Percentiles rank a stretch among this genome's conserved stretches.
Conservation (phyloP, 2,797 vertebrate species). For the Diglossa cyanea region DNA sequence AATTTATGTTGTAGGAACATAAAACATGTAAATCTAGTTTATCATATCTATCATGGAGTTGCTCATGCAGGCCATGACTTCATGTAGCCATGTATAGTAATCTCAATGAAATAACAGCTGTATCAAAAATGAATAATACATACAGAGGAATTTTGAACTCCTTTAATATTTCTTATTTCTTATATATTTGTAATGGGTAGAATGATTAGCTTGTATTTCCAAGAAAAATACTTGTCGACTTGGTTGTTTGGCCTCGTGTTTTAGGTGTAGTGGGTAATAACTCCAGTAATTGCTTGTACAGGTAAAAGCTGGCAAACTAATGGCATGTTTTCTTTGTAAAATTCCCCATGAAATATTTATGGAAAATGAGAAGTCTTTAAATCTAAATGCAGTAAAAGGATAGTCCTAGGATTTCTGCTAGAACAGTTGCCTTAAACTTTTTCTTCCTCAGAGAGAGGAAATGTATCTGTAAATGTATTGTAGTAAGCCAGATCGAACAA, state of each 20-base stretch:
- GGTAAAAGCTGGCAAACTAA: neutral
- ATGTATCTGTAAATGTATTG: neutral
- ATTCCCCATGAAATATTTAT: neutral
- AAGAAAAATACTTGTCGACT: neutral
- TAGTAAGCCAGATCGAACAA: neutral
- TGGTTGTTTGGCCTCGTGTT: neutral
- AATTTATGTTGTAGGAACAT: slow-evolving; percentile 70
- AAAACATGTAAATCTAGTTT: slow-evolving; percentile 79
- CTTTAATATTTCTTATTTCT: slow-evolving; percentile 59
- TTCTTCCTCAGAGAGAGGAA: neutral
- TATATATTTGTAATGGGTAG: slow-evolving; percentile 33
- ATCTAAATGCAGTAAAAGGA: neutral
- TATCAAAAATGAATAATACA: slow-evolving; percentile 75
- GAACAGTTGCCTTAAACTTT: neutral
- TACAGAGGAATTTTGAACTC: slow-evolving; percentile 54
- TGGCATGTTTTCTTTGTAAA: neutral
- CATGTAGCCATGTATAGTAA: slow-evolving; percentile 74
- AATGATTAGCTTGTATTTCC: neutral
- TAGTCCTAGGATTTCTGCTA: neutral
- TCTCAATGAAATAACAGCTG: slow-evolving; percentile 76
- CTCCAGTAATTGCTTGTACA: neutral
- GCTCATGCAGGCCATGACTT: slow-evolving; percentile 76
- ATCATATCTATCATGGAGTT: slow-evolving; percentile 77
- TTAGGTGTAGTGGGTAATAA: neutral
- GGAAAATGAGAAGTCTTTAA: neutral